phyloP scores from a whole-genome alignment of 2,797 vertebrate genomes.

The Taenioides sp. region DNA sequence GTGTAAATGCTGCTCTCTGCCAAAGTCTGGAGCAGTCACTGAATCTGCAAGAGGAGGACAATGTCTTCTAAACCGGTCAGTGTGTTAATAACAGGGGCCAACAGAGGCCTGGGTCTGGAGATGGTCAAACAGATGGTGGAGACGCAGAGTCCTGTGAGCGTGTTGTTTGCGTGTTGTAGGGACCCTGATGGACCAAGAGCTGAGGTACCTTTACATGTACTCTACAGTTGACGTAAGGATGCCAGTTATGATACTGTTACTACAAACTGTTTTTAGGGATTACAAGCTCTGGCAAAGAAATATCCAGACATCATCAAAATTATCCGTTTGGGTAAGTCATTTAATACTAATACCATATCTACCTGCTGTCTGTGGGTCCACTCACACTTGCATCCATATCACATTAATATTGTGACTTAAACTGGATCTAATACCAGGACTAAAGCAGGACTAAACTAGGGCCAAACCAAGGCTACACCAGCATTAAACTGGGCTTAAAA shows the following conservation, averaged over 20 bases:
- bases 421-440: too few species aligned
- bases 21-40: not conserved
- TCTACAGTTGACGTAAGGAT: not conserved
- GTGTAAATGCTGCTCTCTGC: not conserved
- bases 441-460: too few species aligned
- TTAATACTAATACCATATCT: too few species aligned
- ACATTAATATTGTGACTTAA: too few species aligned
- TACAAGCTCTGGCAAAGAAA: conserved; percentile 44
- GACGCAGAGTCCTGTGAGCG: conserved; percentile 6
- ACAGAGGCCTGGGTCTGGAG: conserved; percentile 68
- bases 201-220: conserved; percentile 43
- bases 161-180: conserved; percentile 65
- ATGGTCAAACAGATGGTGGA: conserved; percentile 55
- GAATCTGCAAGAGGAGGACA: not conserved
- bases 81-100: conserved; percentile 26
- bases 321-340: conserved; percentile 35
- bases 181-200: conserved; percentile 53
- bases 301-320: conserved; percentile 41
- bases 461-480: too few species aligned
- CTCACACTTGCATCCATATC: too few species aligned
- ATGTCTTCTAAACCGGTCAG: conserved; percentile 1
- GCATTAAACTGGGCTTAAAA: too few species aligned
- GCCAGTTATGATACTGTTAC: not conserved
- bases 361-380: too few species aligned
- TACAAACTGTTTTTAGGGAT: conserved; percentile 23